Percentiles rank a stretch among this genome's conserved stretches.
phyloP scores from a whole-genome alignment of 1,140 invertebrate genomes.

The Dermatophagoides farinae region DNA sequence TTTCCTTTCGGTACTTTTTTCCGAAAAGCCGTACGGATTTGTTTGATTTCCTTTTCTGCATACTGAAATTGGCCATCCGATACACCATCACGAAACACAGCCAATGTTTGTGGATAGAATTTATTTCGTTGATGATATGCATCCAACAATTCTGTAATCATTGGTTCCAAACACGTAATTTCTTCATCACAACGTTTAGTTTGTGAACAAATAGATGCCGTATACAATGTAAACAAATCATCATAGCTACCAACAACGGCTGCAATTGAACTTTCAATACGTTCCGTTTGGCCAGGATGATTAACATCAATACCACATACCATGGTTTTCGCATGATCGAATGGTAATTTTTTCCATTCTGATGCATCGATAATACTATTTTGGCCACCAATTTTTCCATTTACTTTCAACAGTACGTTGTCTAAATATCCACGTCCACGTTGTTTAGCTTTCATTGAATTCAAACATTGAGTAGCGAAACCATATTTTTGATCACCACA shows the following conservation, averaged over 20 bases:
- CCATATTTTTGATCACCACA: conserved; percentile 4
- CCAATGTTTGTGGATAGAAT: conserved; percentile 23
- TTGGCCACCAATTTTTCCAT: conserved; percentile 57
- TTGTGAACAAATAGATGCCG: conserved; percentile 9
- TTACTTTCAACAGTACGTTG: conserved; percentile 63
- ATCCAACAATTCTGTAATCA: conserved; percentile 21
- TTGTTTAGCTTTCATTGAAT: not conserved
- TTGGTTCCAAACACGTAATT: not conserved
- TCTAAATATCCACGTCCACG: conserved; percentile 19
- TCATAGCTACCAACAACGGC: conserved; percentile 31
- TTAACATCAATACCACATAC: conserved; percentile 49
- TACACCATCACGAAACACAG: conserved; percentile 30
- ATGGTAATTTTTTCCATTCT: conserved; percentile 18
- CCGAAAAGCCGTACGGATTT: conserved; percentile 12
- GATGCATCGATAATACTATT: conserved; percentile 42
- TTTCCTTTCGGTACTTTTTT: conserved; percentile 24
- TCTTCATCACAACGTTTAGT: conserved; percentile 5
- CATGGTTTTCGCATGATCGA: not conserved
- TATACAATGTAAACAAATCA: conserved; percentile 5
- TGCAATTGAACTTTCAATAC: conserved; percentile 53
- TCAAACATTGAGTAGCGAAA: not conserved
- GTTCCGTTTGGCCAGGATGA: conserved; percentile 49
- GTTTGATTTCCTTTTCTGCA: conserved; percentile 19
- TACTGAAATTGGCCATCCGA: conserved; percentile 28
- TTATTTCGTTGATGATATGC: conserved; percentile 26